Percentiles rank a stretch among this genome's conserved stretches.
These are phyloP conservation scores for Euwallacea similis DNA, from an alignment of 1,140 invertebrate species.

Conservation along the genomic window DNA sequence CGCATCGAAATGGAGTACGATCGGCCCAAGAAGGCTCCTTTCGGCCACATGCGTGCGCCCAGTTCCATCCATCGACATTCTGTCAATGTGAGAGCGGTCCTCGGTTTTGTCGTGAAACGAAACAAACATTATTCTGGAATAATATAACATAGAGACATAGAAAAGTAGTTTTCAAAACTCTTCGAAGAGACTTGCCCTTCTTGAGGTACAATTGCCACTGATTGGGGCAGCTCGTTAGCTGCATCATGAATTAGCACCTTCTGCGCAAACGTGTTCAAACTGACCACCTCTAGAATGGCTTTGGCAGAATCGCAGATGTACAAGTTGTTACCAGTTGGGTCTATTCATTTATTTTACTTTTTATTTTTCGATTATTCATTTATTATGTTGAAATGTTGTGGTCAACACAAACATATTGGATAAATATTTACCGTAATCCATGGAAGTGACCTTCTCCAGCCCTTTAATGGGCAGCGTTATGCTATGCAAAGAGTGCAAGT, in stretches of 20 bases:
- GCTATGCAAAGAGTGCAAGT: constrained; percentile 52
- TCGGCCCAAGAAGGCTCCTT: constrained; percentile 55
- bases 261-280: constrained; percentile 58
- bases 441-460: constrained; percentile 60
- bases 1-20: constrained; percentile 59
- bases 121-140: constrained; percentile 65
- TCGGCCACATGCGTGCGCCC: constrained; percentile 58
- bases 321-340: constrained; percentile 66
- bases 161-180: background rate
- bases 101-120: constrained; percentile 56
- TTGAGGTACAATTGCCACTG: constrained; percentile 64
- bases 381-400: no score
- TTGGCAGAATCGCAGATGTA: constrained; percentile 65
- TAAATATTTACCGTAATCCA: constrained; percentile 61
- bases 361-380: constrained; percentile 20
- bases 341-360: constrained; percentile 49
- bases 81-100: constrained; percentile 60
- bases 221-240: constrained; percentile 60
- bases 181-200: constrained; percentile 58
- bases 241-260: constrained; percentile 60
- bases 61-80: constrained; percentile 61
- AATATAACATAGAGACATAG: constrained; percentile 12
- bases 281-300: constrained; percentile 60
- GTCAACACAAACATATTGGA: background rate
- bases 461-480: constrained; percentile 54